Percentiles rank a stretch among this genome's conserved stretches.
These are phyloP conservation scores for Gadopsis bispinosus DNA, from an alignment of 2,797 vertebrate genomes.

Conservation along the genomic window DNA sequence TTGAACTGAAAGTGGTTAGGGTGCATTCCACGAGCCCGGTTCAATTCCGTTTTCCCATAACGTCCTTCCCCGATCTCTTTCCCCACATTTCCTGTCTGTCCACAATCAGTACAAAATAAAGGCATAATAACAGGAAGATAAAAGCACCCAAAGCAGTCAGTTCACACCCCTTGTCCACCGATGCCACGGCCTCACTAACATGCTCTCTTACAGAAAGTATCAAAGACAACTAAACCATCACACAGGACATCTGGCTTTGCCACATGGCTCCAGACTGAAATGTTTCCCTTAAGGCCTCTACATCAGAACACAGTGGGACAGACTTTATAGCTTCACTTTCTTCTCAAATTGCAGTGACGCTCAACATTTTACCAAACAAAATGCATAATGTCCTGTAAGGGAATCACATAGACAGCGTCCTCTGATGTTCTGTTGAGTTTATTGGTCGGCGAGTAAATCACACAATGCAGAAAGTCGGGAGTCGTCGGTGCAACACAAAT, in stretches of 20 bases:
- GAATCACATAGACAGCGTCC: neutral
- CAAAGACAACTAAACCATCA: conserved; percentile 41
- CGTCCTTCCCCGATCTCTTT: no score
- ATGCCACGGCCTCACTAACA: conserved; percentile 7
- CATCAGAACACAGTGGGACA: conserved; percentile 15
- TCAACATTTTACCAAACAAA: conserved; percentile 17
- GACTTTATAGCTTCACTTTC: conserved; percentile 7
- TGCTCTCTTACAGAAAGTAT: conserved; percentile 5
- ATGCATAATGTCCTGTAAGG: neutral
- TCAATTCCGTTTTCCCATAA: no score
- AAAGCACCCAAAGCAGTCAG: neutral
- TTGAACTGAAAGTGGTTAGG: no score
- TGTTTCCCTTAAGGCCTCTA: conserved; percentile 40
- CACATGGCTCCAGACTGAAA: conserved; percentile 56
- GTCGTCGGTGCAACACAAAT: neutral
- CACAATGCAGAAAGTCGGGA: neutral
- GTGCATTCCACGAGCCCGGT: no score
- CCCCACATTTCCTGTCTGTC: no score
- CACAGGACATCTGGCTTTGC: conserved; percentile 59
- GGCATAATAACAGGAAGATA: no score
- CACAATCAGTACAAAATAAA: no score
- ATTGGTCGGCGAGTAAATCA: conserved; percentile 2
- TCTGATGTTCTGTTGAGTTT: conserved; percentile 14
- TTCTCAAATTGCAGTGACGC: conserved; percentile 15
- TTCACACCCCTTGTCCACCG: neutral